Base-by-base conservation (phyloP, 2,888 invertebrate species). In the Sisyra nigra region DNA sequence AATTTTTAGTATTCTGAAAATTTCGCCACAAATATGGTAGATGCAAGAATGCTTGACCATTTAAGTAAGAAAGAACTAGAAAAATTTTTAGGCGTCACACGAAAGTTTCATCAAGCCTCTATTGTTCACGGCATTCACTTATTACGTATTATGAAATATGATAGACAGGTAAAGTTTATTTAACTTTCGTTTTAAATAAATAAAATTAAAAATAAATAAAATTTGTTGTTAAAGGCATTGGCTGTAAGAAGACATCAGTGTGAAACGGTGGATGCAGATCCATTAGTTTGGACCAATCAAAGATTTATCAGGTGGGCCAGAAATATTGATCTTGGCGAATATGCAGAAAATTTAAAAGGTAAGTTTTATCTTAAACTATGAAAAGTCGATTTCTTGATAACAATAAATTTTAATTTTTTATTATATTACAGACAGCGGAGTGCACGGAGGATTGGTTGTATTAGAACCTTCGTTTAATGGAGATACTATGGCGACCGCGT, bases 241-340 rank as follows among this genome's bases (percentile, higher is more conserved):
- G 84, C 86, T 32, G 83, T 92, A 53, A 69, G 92, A 51, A 73
- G 92, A 52, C 80, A 86, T 57, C 86, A 88, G 58, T 86, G 87
- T 59, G 91, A 92, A 59, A 80, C 80, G 52, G 77, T 82, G 46
- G 86, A 89, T 58, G 81, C 82, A 4, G 93, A 94, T 67, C 91
- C 92, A 40, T 71, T 93, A 52, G 91, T 94, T 42, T 94, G 94
- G 94, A 92, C 91, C 53, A 93, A 92, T 68, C 85, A 88, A 59
- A 76, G 92, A 57, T 88, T 93, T 61, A 82, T 92, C 55, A 80
- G 87, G 57, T 94, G 93, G 94, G 84, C 89, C 19, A 74, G 87
- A 55, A 85, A 84, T 60, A 92, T 94, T 58, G 92, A 94, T 68
- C 72, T 94, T 55, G 81, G 81, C 46, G 93, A 93, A 70, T 93